These are phyloP conservation scores for Mesorhabditis belari DNA, from an alignment of 2,888 invertebrate genomes.

Conservation along the genomic window DNA sequence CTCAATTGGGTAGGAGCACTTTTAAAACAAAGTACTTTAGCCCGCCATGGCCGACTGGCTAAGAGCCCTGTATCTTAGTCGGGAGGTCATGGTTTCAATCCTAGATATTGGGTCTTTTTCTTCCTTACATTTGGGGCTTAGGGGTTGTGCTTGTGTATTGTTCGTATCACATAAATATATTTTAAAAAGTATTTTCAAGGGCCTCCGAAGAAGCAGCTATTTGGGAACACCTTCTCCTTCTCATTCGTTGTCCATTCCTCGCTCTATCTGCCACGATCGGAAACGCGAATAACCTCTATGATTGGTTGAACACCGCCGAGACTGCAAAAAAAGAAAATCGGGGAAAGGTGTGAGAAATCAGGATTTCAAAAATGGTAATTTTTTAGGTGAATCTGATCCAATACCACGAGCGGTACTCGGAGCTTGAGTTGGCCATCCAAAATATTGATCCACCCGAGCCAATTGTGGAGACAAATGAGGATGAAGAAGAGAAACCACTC, in stretches of 20 bases:
- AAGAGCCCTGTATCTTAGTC: too few species aligned
- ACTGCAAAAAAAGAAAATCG: slow-evolving; percentile 31
- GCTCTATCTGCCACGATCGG: slow-evolving; percentile 51
- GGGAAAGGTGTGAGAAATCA: slow-evolving; percentile 10
- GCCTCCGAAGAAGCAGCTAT: slow-evolving; percentile 43
- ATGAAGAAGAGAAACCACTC: too few species aligned
- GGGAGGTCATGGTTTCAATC: too few species aligned
- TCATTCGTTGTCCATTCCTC: slow-evolving; percentile 50
- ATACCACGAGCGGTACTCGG: slow-evolving; percentile 49
- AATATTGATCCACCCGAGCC: slow-evolving; percentile 27
- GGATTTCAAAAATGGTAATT: background rate
- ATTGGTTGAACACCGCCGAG: slow-evolving; percentile 44
- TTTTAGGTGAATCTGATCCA: slow-evolving; percentile 31
- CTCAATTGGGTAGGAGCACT: slow-evolving; percentile 39
- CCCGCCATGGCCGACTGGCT: too few species aligned
- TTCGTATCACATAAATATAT: background rate
- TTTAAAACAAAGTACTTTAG: too few species aligned
- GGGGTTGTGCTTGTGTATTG: too few species aligned
- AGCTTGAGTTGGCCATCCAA: slow-evolving; percentile 47
- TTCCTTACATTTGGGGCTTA: too few species aligned
- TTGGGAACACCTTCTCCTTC: slow-evolving; percentile 50
- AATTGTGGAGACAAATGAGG: slow-evolving; percentile 1
- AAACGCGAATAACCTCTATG: slow-evolving; percentile 41
- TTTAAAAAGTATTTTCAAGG: slow-evolving; percentile 18
- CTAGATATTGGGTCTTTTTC: too few species aligned